These are phyloP conservation scores for Idris sp. DNA, from an alignment of 1,140 invertebrate genomes.

Conservation along the genomic window DNA sequence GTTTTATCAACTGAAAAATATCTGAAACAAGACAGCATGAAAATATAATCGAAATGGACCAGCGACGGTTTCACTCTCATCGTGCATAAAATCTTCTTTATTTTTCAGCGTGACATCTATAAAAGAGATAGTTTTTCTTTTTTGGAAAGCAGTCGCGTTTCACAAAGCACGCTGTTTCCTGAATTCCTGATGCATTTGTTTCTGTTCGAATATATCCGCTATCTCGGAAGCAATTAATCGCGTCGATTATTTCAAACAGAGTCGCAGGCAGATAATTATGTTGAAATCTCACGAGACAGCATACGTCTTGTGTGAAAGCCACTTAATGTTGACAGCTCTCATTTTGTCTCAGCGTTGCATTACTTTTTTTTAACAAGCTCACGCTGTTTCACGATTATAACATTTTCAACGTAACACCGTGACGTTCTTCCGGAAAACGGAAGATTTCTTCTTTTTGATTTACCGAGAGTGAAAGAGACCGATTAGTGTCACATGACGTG, in stretches of 20 bases:
- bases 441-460: constrained; percentile 17
- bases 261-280: constrained; percentile 2
- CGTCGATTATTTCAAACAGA: constrained; percentile 12
- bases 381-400: constrained; percentile 16
- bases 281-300: constrained; percentile 3
- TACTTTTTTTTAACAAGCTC: constrained; percentile 6
- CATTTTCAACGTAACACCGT: constrained; percentile 27
- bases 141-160: constrained; percentile 19
- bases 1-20: too few species aligned
- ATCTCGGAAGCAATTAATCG: constrained; percentile 25
- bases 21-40: too few species aligned
- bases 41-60: too few species aligned
- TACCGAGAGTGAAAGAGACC: constrained; percentile 11
- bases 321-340: constrained; percentile 13
- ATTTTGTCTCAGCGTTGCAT: background rate
- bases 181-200: constrained; percentile 9
- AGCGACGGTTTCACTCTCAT: too few species aligned
- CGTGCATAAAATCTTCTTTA: too few species aligned
- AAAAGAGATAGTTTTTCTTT: constrained; percentile 28
- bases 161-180: constrained; percentile 22
- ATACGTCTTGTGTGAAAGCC: constrained; percentile 14
- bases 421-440: constrained; percentile 22
- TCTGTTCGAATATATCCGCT: constrained; percentile 3
- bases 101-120: too few species aligned
- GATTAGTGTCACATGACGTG: constrained; percentile 9